phyloP scores from a whole-genome alignment of 1,140 invertebrate species.

The Cephus cinctus region DNA sequence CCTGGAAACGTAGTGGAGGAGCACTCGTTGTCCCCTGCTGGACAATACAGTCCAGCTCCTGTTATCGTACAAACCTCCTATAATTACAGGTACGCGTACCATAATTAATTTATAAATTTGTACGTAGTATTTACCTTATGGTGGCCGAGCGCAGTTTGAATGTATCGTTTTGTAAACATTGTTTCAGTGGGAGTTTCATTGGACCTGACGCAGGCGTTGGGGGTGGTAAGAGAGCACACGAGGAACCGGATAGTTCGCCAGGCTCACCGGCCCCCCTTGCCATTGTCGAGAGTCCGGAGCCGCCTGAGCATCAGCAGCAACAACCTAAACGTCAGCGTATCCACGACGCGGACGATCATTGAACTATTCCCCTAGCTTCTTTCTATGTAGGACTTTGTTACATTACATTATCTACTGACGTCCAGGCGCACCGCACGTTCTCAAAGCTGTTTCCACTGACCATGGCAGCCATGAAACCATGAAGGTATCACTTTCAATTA shows the following conservation, averaged over 20 bases:
- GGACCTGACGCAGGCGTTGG: conserved; percentile 49
- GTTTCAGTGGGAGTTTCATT: conserved; percentile 48
- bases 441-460: too few relatives aligned
- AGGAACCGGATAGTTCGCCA: conserved; percentile 51
- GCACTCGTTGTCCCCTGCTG: conserved; percentile 54
- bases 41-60: conserved; percentile 55
- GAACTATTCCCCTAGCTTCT: conserved; percentile 41
- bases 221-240: conserved; percentile 42
- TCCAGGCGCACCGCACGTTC: too few relatives aligned
- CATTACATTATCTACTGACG: too few relatives aligned
- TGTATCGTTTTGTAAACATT: neutral
- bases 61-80: conserved; percentile 59
- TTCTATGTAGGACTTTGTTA: conserved; percentile 50
- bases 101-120: neutral
- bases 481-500: too few relatives aligned
- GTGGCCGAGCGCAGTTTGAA: neutral
- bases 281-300: conserved; percentile 53
- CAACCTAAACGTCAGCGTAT: conserved; percentile 49
- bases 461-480: too few relatives aligned
- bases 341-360: conserved; percentile 52
- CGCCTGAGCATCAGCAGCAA: conserved; percentile 43
- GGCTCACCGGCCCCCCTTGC: conserved; percentile 50
- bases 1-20: conserved; percentile 53
- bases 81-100: conserved; percentile 50
- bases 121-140: neutral